Base-by-base conservation (phyloP, 2,888 invertebrate species). In the Chaitophorus viminalis region DNA sequence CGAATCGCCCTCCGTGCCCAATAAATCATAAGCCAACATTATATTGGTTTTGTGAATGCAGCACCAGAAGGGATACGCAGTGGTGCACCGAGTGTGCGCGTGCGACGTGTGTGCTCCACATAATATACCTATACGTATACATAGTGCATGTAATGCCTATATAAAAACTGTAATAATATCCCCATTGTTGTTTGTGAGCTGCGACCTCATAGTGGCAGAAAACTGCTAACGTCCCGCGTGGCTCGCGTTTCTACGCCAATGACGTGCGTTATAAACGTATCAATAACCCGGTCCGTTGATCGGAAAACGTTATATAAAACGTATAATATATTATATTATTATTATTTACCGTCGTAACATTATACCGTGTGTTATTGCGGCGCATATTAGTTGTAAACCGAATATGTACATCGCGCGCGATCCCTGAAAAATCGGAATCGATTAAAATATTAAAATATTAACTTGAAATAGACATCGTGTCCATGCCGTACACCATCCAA, bases 11-110 rank as follows among this genome's bases (percentile, higher is more conserved):
- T n/a, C 70, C 54, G 21, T 25, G 78, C 52, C 78, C 9, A 36
- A 86, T 87, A 87, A 87, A 87, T 87, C 87, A 87, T 87, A 87
- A 87, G 87, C 87, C 46, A 75, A 81, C 87, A 11, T 87, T 87
- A 81, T 87, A 81, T 87, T 87, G 87, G 87, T 87, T 81, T 81
- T 65, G 54, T 21, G 87, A 81, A 87, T 36, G 79, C 76, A 18
- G 79, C 76, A 18, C 21, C 79, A 54, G 8, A 33, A 82, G 76
- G 75, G 76, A 76, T 65, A 74, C 65, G 36, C 39, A 0, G 21
- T 3, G 52, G 29, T 4, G 72, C 25, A 36, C 25, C 31, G 52
- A 29, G 31, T n/a, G 18, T 21, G 68, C 29, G 29, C 18, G 39
- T 46, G 39, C 39, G 81, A 21, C 21, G 78, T 33, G 77, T 54